A percentile compares a stretch with the other conserved stretches of the same genome.
phyloP scores from a whole-genome alignment of 2,113 vertebrate species.

The Lepus europaeus region DNA sequence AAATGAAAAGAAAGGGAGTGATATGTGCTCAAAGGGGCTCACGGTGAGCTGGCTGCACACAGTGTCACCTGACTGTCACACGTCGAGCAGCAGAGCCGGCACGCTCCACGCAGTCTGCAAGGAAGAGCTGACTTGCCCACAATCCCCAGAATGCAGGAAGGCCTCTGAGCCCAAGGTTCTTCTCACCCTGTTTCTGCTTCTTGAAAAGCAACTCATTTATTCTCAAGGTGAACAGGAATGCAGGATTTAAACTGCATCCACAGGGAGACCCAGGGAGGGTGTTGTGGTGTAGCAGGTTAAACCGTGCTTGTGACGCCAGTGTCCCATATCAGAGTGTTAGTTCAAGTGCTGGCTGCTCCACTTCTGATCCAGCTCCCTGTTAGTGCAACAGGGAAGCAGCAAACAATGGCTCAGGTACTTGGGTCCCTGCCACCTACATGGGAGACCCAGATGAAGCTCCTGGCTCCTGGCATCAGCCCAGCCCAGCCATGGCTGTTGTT shows the following conservation, averaged over 20 bases:
- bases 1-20: conserved; percentile 4
- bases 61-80: background rate
- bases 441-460: too few relatives aligned
- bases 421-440: too few relatives aligned
- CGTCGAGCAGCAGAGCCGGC: background rate
- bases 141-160: background rate
- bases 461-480: too few relatives aligned
- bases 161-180: background rate
- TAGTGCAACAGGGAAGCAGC: too few relatives aligned
- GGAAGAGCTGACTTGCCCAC: background rate
- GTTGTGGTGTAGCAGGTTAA: too few relatives aligned
- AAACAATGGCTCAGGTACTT: too few relatives aligned
- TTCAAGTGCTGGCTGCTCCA: too few relatives aligned
- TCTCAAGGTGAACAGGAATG: conserved; percentile 7
- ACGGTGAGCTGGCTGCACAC: background rate
- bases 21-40: background rate
- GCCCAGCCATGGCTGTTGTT: too few relatives aligned
- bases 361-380: too few relatives aligned
- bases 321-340: too few relatives aligned
- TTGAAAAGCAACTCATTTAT: background rate
- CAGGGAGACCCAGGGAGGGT: background rate
- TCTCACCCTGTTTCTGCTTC: background rate
- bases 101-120: background rate
- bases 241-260: background rate
- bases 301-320: too few relatives aligned